Evolutionary conservation across 2,113 vertebrate species (phyloP).

Genomic region (Panurus biarmicus): DNA sequence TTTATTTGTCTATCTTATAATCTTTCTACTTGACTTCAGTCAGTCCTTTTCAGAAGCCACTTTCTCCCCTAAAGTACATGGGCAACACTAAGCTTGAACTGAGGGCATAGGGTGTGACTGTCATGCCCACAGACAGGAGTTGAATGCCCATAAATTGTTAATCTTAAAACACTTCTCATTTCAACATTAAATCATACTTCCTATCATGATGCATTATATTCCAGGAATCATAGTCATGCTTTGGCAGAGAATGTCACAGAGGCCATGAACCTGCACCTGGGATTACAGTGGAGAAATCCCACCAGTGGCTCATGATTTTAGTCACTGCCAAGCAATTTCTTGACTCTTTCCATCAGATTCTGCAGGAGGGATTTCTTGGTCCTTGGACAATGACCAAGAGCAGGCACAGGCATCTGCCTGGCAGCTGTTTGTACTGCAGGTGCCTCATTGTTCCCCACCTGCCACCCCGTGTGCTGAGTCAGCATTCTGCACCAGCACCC

Average conservation of each 20-base stretch:
- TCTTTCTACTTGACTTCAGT: neutral
- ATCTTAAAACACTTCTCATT: neutral
- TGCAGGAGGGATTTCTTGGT: neutral
- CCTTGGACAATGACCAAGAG: neutral
- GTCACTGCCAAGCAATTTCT: neutral
- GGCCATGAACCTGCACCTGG: neutral
- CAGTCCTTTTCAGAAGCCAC: neutral
- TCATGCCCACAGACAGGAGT: neutral
- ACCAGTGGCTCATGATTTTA: neutral
- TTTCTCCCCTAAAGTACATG: neutral
- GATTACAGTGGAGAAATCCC: neutral
- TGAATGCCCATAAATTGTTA: neutral
- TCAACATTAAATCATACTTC: neutral
- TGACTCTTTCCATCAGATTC: neutral
- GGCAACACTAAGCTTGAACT: neutral
- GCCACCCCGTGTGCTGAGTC: neutral
- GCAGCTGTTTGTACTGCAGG: neutral
- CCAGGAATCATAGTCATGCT: neutral
- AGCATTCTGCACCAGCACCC: fast-evolving
- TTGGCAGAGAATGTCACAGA: neutral
- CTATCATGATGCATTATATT: neutral
- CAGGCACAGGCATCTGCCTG: neutral
- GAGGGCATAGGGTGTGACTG: neutral
- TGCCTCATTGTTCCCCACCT: neutral
- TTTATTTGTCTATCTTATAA: neutral